Conservation (phyloP, 2,888 invertebrate species). For the Chrysolina americana region DNA sequence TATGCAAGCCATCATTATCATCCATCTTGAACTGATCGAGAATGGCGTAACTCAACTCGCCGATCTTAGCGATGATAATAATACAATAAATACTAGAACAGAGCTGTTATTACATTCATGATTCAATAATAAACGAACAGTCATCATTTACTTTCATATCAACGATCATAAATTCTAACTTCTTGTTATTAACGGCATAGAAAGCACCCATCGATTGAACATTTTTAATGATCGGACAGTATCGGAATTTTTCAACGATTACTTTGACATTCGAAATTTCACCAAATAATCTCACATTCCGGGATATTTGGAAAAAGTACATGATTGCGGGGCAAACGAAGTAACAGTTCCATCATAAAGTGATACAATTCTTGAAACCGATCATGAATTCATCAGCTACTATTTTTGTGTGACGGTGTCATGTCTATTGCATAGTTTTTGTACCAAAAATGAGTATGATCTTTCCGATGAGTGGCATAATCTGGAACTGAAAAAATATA, state of each 20-base stretch:
- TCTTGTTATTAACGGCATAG: constrained; percentile 19
- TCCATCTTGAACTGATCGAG: background rate
- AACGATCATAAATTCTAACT: background rate
- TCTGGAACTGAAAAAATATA: no score
- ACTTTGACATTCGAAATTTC: no score
- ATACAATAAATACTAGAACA: constrained; percentile 8
- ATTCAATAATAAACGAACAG: constrained; percentile 4
- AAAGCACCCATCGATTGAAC: background rate
- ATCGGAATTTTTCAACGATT: background rate
- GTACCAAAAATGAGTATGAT: no score
- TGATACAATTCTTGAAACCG: no score
- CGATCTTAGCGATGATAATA: constrained; percentile 7
- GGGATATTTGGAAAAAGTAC: no score
- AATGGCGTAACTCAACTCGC: background rate
- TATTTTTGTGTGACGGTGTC: no score
- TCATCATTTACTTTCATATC: constrained; percentile 15
- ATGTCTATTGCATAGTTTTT: no score
- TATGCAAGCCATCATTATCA: background rate
- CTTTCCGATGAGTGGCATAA: no score
- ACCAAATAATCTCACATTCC: no score
- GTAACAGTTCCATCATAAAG: no score
- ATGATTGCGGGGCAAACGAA: no score
- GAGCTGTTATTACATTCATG: constrained; percentile 12
- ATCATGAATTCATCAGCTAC: no score
- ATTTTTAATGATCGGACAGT: background rate